Conservation (phyloP, 2,888 invertebrate species). For the Lacanobia wlatinum region DNA sequence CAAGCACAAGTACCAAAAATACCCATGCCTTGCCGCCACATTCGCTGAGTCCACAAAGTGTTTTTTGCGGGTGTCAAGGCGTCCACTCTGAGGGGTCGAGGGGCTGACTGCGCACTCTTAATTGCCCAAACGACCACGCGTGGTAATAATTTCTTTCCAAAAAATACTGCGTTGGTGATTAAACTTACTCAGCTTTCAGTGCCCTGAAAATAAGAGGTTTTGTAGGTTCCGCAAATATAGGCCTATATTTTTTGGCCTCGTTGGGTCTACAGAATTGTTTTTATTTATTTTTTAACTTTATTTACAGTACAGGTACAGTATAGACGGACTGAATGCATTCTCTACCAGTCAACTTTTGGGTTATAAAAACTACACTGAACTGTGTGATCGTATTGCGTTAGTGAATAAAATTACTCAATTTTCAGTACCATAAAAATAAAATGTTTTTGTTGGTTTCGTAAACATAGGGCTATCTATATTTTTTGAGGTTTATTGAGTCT, state of each 20-base stretch:
- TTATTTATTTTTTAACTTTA: no score
- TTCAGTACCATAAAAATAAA: background rate
- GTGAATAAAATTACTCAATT: conserved; percentile 27
- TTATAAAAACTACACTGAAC: no score
- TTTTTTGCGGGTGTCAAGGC: conserved; percentile 61
- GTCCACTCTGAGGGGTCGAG: conserved; percentile 63
- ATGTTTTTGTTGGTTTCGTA: no score
- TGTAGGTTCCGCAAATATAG: background rate
- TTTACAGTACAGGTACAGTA: no score
- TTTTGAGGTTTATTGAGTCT: no score
- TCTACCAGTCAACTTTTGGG: no score
- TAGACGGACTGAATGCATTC: no score
- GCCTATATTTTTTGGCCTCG: background rate
- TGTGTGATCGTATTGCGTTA: background rate
- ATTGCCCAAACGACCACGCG: conserved; percentile 61
- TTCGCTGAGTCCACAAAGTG: conserved; percentile 51
- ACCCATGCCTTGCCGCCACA: conserved; percentile 28
- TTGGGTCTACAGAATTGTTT: background rate
- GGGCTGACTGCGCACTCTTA: conserved; percentile 65
- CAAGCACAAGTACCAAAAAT: conserved; percentile 27
- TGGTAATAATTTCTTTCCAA: conserved; percentile 53
- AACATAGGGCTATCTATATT: no score
- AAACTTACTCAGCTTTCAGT: conserved; percentile 15
- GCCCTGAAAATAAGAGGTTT: conserved; percentile 1
- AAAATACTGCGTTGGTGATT: conserved; percentile 53